Evolutionary conservation across 2,888 invertebrate species (phyloP), one percentile per base, ranked within the genome.

Genomic region (Ametastegia equiseti): DNA sequence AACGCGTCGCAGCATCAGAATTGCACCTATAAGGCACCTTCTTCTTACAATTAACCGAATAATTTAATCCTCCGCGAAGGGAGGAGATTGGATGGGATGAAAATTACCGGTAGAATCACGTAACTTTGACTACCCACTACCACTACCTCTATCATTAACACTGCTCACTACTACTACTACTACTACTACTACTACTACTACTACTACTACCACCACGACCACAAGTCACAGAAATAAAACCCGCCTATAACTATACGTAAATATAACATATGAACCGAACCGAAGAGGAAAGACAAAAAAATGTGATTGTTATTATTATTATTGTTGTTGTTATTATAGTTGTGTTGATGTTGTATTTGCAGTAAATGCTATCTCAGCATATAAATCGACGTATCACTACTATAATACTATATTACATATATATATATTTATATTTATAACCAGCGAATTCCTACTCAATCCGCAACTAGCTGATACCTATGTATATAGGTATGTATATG

Each of bases 81-180:
- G 11, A 67, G 36, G 67, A 42, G 67, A 67, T 39, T 67, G 67
- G 67, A 42, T 36, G 39, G 67, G 42, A 36, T 67, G 67, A 67
- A 67, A 67, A 67, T 67, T 67, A 67, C 67, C 67, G 67, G 36
- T 67, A 36, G 36, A 60, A 60, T 60, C 60, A 60, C 30, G 60
- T 60, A 60, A 60, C 60, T 60, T 60, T 13, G 60, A 60, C 60
- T 60, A 30, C 23, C n/a, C 23, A 23, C 27, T 60, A 60, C 6
- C n/a, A 2, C n/a, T 47, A 50, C 19, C 15, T 4, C 6, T n/a
- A 6, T 47, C 23, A 23, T 54, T 23, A 11, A 23, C 11, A 23
- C 11, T 11, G n/a, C n/a, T n/a, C n/a, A 7, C 23, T 23, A 54
- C 23, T 9, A 54, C 23, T 0, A 23, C n/a, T n/a, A n/a, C n/a